Evolutionary conservation across 1,140 invertebrate genomes (phyloP), one percentile per base, ranked within the genome.

Genomic region (Bradysia coprophila): DNA sequence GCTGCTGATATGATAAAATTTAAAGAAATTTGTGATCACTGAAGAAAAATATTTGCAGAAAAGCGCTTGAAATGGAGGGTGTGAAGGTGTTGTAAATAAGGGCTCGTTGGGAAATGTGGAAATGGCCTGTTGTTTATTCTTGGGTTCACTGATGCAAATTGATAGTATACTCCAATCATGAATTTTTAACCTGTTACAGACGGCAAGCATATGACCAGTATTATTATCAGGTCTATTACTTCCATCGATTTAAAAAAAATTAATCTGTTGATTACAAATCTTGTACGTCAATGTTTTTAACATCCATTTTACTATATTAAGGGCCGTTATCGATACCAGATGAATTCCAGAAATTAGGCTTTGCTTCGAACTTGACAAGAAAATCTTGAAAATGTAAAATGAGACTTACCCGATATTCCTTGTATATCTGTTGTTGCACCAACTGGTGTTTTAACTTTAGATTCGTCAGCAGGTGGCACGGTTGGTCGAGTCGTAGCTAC

Each of bases 401-500:
- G 15, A 15, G 13, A 15, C 9, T 37, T 42, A 42, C 41, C 41
- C 18, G 41, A 42, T 34, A 42, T 42, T 33, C 41, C 41, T 15
- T 42, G 31, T 42, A 34, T 20, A 34, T 42, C 41, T 19, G 41
- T 42, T 36, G 41, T 22, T 16, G 41, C 22, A 9, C 36, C 32
- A 9, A 36, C 37, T 22, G 41, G 41, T 21, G 41, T 42, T 42
- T 42, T 42, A 20, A 22, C 21, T 21, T 36, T 42, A 9, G 37
- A n/a, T n/a, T 41, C 31, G 15, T 42, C 41, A 21, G 11, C 21
- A 5, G 20, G 21, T 21, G 23, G 3, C 9, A 3, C 2, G 8
- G 18, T 42, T 16, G 13, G 15, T 33, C 4, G 36, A 22, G 20
- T 21, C 18, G 20, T 34, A 2, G 37, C 32, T 13, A 34, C 31